Evolutionary conservation across 2,888 invertebrate genomes (phyloP), one percentile per base, ranked within the genome.

Genomic region (Keiferia lycopersicella): DNA sequence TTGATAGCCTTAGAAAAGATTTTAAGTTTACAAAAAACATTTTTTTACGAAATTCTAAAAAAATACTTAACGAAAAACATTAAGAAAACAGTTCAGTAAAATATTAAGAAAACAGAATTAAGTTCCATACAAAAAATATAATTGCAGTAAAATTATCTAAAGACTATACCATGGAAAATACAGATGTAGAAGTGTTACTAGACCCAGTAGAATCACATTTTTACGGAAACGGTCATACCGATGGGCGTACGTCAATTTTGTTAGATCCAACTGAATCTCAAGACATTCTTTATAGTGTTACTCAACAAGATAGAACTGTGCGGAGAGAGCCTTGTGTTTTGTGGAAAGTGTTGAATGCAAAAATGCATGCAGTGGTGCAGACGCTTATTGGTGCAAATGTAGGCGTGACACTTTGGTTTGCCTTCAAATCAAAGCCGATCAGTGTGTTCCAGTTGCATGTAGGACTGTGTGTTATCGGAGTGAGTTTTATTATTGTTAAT

Each of bases 361-460:
- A 67, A 64, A 58, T 69, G 20, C 72, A 75, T 63, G 68, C 65
- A 56, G 38, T 74, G 26, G 74, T 70, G 62, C 73, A 75, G 64
- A 68, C 66, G 34, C 62, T 76, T 34, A 71, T 74, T n/a, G 73
- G 68, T 38, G 69, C 66, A 50, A 73, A 68, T 66, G 71, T 75
- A 59, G 72, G 74, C 67, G 74, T 78, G 62, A 68, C 72, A 39
- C 64, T 72, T 64, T 78, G 74, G 72, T 75, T 75, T 57, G 70
- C 72, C 14, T 73, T 75, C 59, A 74, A 75, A 64, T 69, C 72
- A 12, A 71, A 64, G 22, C 72, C 72, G 30, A 67, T 75, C 58
- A 74, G 67, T 64, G 63, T 68, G 26, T 78, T 75, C 64, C 73
- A 76, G 62, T 69, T 75, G 65, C 76, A 79, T 64, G 63, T 78